Base-by-base conservation (phyloP, 2,888 invertebrate genomes). In the Nomada fucata region DNA sequence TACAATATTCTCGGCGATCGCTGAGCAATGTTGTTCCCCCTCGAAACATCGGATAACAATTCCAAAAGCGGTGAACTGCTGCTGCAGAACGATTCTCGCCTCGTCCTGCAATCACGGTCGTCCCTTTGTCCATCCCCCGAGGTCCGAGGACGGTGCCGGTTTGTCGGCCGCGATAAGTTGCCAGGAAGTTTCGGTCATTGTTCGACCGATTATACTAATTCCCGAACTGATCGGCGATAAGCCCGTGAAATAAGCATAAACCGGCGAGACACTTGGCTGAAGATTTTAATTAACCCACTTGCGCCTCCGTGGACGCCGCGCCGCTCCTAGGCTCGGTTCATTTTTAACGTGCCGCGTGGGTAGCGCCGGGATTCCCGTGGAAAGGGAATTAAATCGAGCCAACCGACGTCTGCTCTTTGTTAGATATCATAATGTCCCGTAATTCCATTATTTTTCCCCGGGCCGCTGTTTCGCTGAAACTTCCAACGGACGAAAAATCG, bases 231-330 rank as follows among this genome's bases (percentile, higher is more conserved):
- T 83, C 77, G 60, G 26, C 61, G 60, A 76, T 71, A 76, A 83
- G 82, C 79, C 79, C 29, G 50, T 23, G 65, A 69, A 73, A 70
- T 76, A 76, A 47, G 50, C 73, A 65, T 71, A 68, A 44, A 67
- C 74, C 55, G 55, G 55, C 20, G 71, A 36, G 74, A 86, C 53
- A 73, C 55, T 72, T 44, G 53, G 63, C 44, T 60, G 64, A 79
- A 79, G 71, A 86, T 86, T 87, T 83, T 82, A 88, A 88, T 88
- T 88, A 84, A 88, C 87, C 83, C 83, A 87, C 85, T 88, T 87
- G 80, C 61, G 55, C 20, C 20, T 50, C 55, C 61, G 63, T 68
- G 73, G 70, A 73, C 61, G 55, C 61, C 29, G 76, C 61, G 59
- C 52, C 23, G 76, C 64, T 69, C 44, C 55, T 52, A 61, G 69